phyloP scores from a whole-genome alignment of 2,113 vertebrate genomes.

The Paralichthys olivaceus region DNA sequence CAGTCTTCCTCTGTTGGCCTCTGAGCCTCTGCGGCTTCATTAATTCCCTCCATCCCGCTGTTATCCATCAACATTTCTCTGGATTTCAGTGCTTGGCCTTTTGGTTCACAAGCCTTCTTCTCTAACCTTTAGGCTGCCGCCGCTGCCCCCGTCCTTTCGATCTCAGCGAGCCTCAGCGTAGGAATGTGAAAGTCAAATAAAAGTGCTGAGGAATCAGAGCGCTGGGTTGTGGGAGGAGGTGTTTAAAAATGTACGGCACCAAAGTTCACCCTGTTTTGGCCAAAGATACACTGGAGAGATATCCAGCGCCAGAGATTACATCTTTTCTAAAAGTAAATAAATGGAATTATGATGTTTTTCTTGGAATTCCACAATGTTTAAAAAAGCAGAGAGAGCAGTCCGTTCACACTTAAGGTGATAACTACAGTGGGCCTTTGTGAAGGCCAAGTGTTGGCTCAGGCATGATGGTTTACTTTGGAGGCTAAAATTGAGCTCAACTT shows the following conservation, averaged over 20 bases:
- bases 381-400: slow-evolving; percentile 73
- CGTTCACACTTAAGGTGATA: slow-evolving; percentile 83
- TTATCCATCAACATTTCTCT: slow-evolving; percentile 21
- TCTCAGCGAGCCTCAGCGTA: slow-evolving; percentile 41
- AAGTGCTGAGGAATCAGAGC: slow-evolving; percentile 42
- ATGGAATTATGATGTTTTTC: slow-evolving; percentile 77
- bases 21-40: not conserved
- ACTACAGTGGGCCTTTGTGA: slow-evolving; percentile 83
- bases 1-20: slow-evolving; percentile 16
- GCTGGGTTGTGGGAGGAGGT: slow-evolving; percentile 15
- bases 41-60: slow-evolving; percentile 28
- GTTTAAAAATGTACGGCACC: slow-evolving; percentile 37
- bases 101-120: slow-evolving; percentile 25
- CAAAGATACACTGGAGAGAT: slow-evolving; percentile 66
- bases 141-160: not conserved
- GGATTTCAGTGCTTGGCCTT: slow-evolving; percentile 5
- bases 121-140: slow-evolving; percentile 45
- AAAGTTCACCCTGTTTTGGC: slow-evolving; percentile 57
- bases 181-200: slow-evolving; percentile 77
- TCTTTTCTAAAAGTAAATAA: slow-evolving; percentile 78
- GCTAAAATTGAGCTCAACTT: slow-evolving; percentile 74
- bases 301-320: slow-evolving; percentile 74
- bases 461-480: slow-evolving; percentile 79
- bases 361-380: slow-evolving; percentile 77
- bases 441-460: slow-evolving; percentile 60